Evolutionary conservation across 2,797 vertebrate genomes (phyloP).

Genomic region (Leuciscus waleckii): DNA sequence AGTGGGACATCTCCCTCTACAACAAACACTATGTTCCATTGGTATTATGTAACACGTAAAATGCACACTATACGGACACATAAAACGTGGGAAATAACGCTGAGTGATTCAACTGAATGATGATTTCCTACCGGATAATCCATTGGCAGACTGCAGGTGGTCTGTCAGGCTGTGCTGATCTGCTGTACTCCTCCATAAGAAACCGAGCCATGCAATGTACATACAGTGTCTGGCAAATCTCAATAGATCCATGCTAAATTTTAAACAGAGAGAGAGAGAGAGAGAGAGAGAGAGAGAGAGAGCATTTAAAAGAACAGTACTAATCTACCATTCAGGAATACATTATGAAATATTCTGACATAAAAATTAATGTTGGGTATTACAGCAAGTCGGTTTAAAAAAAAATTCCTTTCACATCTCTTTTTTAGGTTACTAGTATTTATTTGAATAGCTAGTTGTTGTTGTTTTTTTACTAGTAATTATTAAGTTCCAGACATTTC

Average conservation of each 20-base stretch:
- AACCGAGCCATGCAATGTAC: conserved; percentile 52
- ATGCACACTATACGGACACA: neutral
- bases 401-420: neutral
- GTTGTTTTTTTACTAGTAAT: neutral
- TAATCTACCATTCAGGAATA: neutral
- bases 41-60: neutral
- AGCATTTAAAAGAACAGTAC: neutral
- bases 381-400: neutral
- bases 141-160: conserved; percentile 27
- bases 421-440: neutral
- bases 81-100: neutral
- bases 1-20: neutral
- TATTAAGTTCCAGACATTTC: neutral
- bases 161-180: conserved; percentile 42
- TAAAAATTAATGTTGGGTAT: neutral
- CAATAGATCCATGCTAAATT: conserved; percentile 50
- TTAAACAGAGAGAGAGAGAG: conserved; percentile 37
- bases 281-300: conserved; percentile 38
- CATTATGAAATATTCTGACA: neutral
- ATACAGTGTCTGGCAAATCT: conserved; percentile 38
- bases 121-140: conserved; percentile 55
- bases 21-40: neutral
- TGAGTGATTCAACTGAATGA: conserved; percentile 1
- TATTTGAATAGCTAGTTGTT: neutral
- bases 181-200: conserved; percentile 52